These are phyloP conservation scores for Tenualosa ilisha DNA, from an alignment of 2,797 vertebrate species.

Conservation along the genomic window DNA sequence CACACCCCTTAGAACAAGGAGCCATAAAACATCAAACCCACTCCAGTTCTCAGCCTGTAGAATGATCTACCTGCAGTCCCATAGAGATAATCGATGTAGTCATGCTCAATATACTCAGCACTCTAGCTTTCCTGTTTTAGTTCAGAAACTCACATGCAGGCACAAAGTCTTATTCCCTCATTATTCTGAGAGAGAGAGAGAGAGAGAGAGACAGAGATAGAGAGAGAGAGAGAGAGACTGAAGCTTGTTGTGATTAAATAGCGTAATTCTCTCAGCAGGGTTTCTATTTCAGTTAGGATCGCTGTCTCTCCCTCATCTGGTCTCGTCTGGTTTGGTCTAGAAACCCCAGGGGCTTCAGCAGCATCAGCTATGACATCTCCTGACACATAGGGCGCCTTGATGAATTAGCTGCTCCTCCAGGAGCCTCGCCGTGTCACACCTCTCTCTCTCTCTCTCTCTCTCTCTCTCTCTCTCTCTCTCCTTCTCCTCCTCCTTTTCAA, in stretches of 20 bases:
- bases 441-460: background rate
- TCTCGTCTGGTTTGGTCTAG: slow-evolving; percentile 6
- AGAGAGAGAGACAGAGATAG: background rate
- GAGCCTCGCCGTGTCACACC: background rate
- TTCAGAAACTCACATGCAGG: background rate
- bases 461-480: slow-evolving; percentile 21
- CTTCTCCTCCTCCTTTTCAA: background rate
- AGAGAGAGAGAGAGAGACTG: background rate
- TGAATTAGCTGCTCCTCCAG: slow-evolving; percentile 11
- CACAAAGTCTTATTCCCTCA: background rate
- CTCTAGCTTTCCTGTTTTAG: background rate
- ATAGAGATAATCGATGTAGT: background rate
- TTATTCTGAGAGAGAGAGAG: background rate
- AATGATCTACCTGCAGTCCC: background rate
- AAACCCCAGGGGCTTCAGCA: background rate
- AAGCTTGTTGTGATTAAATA: background rate
- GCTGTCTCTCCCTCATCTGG: background rate
- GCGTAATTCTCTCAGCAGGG: background rate
- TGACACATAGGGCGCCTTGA: background rate
- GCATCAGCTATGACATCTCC: background rate
- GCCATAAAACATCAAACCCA: background rate
- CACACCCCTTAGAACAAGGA: background rate
- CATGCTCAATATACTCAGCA: background rate
- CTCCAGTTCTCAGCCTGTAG: background rate
- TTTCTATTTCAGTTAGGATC: background rate